A percentile compares a stretch with the other conserved stretches of the same genome.
Conservation (phyloP, 2,797 vertebrate species). For the Etheostoma perlongum region DNA sequence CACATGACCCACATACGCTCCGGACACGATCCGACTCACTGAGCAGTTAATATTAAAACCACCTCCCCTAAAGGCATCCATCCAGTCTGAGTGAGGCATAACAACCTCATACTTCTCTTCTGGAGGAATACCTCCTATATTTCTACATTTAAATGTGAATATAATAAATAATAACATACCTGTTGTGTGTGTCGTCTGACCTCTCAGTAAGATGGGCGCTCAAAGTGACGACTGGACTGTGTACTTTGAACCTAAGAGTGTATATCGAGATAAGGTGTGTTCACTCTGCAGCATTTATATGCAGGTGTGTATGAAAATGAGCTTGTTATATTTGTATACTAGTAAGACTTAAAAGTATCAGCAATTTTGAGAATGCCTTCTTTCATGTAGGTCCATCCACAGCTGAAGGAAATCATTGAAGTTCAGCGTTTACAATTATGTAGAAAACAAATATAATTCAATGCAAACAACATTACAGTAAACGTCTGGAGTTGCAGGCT, state of each 20-base stretch:
- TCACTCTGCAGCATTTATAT: background rate
- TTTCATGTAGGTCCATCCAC: too few relatives aligned
- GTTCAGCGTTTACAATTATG: too few relatives aligned
- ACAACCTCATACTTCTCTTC: background rate
- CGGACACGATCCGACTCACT: too few relatives aligned
- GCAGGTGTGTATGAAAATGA: fast-evolving
- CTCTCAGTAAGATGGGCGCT: fast-evolving
- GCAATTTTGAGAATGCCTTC: too few relatives aligned
- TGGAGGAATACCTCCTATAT: fast-evolving
- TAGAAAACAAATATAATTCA: background rate
- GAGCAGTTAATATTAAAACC: too few relatives aligned
- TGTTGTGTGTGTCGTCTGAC: background rate
- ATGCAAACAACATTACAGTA: background rate
- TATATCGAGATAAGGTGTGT: background rate
- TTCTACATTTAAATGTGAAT: background rate
- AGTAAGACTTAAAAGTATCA: background rate
- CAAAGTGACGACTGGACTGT: background rate
- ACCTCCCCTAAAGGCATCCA: too few relatives aligned
- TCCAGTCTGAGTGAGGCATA: background rate
- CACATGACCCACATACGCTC: fast-evolving
- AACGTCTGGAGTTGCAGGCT: background rate
- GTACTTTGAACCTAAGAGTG: slow-evolving; percentile 7
- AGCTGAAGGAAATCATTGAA: too few relatives aligned
- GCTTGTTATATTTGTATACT: background rate
- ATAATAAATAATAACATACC: background rate